Evolutionary conservation across 2,797 vertebrate genomes (phyloP), one percentile per base, ranked within the genome.

Genomic region (Lindbergichthys nudifrons): DNA sequence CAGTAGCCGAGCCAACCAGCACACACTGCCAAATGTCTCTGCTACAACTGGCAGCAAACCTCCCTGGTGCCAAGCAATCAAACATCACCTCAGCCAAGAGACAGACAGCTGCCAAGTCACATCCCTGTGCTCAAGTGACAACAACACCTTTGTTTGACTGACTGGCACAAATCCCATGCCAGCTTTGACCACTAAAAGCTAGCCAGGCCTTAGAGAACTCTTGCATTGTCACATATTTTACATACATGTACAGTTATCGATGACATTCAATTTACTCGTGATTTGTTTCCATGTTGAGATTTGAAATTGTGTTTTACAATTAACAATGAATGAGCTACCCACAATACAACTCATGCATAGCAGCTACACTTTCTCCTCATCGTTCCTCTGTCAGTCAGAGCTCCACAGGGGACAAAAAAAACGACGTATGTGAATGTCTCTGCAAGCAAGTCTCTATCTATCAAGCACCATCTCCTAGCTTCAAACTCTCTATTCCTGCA

Each of bases 21-120:
- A 21, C 57, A 10, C 10, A 10, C 46, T 77, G 82, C 72, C 82
- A 85, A 57, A 86, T 62, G 42, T 65, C 73, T 65, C 72, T 21
- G 19, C 69, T 52, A 54, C 56, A 65, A 65, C 66, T 23, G 23
- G 56, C 68, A 46, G 67, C 45, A 45, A 58, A 71, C 62, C 64
- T 69, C 77, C 3, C 50, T 12, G 50, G 51, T 63, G 64, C 56
- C 16, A 13, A 68, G 54, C 46, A 81, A 60, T 81, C 73, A 70
- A 79, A 80, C 18, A 16, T 1, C 57, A 70, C 58, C 68, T 50
- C 19, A 18, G 67, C 73, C 74, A 76, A 81, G 73, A 66, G 57
- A 66, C 58, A 48, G 48, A 78, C 68, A 26, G 69, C 66, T 76
- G 80, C 81, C 75, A 65, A 65, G 53, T 58, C 70, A 43, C 61